Evolutionary conservation across 2,113 vertebrate species (phyloP).

Genomic region (Delphinapterus leucas): DNA sequence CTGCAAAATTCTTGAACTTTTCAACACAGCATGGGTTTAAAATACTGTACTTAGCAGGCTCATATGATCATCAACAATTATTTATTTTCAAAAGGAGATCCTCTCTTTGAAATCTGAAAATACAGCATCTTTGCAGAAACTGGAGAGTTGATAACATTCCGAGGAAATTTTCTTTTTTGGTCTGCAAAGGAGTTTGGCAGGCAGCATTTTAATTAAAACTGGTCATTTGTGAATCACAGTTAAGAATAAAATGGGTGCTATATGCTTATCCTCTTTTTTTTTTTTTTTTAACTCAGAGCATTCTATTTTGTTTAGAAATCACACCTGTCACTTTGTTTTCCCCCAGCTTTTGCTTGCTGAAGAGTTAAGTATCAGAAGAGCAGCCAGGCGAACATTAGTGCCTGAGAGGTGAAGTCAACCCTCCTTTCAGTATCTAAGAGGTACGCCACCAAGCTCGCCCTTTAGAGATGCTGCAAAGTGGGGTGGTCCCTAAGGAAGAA

Average conservation of each 20-base stretch:
- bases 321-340: neutral
- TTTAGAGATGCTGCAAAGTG: neutral
- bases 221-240: slow-evolving; percentile 67
- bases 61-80: slow-evolving; percentile 58
- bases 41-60: slow-evolving; percentile 46
- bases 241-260: slow-evolving; percentile 61
- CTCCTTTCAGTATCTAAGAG: neutral
- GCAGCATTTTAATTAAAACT: slow-evolving; percentile 74
- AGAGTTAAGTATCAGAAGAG: slow-evolving; percentile 54
- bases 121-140: slow-evolving; percentile 72
- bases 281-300: slow-evolving; percentile 30
- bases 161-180: slow-evolving; percentile 59
- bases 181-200: slow-evolving; percentile 68
- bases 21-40: slow-evolving; percentile 47
- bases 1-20: slow-evolving; percentile 73
- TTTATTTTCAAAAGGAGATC: slow-evolving; percentile 75
- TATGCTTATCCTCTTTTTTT: neutral
- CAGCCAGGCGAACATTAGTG: slow-evolving; percentile 44
- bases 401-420: slow-evolving; percentile 29
- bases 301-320: slow-evolving; percentile 71
- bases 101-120: slow-evolving; percentile 78
- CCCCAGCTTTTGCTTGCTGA: neutral
- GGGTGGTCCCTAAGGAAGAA: too few species aligned
- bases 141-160: slow-evolving; percentile 68
- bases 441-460: accelerated